Conservation (phyloP, 2,113 vertebrate species). For the Psettodes erumei region DNA sequence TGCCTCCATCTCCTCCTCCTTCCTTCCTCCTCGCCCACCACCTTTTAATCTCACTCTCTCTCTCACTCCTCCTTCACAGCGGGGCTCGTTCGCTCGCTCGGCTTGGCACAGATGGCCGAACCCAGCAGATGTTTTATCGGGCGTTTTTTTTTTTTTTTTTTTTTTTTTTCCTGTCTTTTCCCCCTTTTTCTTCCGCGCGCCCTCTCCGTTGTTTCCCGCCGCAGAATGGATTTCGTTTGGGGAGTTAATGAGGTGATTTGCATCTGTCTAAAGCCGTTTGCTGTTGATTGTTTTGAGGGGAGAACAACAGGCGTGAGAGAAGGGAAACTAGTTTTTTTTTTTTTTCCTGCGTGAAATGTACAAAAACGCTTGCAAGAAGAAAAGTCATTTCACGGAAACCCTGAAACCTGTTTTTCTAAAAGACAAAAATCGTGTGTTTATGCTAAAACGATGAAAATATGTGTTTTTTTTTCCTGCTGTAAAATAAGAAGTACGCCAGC, state of each 20-base stretch:
- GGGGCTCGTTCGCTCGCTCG: conserved; percentile 60
- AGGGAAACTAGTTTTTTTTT: conserved; percentile 16
- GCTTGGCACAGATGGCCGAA: conserved; percentile 78
- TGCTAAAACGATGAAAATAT: neutral
- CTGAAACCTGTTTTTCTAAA: neutral
- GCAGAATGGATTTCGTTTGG: conserved; percentile 71
- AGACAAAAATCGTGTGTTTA: neutral
- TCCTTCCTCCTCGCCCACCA: conserved; percentile 51
- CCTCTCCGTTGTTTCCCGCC: conserved; percentile 47
- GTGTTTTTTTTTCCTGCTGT: too few species aligned
- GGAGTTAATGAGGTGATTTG: conserved; percentile 81
- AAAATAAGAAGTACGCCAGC: too few species aligned
- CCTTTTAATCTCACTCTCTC: conserved; percentile 49
- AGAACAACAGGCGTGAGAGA: conserved; percentile 57
- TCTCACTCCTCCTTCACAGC: conserved; percentile 43
- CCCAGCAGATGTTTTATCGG: conserved; percentile 80
- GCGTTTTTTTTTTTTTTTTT: neutral
- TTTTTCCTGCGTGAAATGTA: conserved; percentile 41
- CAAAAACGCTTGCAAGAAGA: conserved; percentile 6
- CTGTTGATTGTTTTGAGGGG: conserved; percentile 77
- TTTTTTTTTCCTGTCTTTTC: conserved; percentile 1
- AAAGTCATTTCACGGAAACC: neutral
- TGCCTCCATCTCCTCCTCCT: conserved; percentile 62
- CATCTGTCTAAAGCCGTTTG: conserved; percentile 80
- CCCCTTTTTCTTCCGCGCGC: conserved; percentile 10